Evolutionary conservation across 2,888 invertebrate species (phyloP), one percentile per base, ranked within the genome.

Genomic region (Rhorus exstirpatorius): DNA sequence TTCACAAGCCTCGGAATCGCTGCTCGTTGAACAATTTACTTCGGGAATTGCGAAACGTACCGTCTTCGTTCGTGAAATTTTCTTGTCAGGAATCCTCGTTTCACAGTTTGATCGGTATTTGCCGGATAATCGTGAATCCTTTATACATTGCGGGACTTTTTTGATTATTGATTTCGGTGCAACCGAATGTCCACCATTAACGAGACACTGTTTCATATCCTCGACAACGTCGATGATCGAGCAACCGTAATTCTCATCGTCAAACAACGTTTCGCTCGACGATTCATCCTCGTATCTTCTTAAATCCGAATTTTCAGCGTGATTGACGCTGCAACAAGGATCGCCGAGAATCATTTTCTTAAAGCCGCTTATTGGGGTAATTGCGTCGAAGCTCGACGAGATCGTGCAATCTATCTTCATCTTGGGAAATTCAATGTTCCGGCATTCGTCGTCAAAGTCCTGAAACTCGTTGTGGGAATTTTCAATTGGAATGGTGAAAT

Each of bases 161-260:
- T 89, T 88, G 3, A 89, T 88, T n/a, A 89, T 89, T 0, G 90
- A 84, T 49, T 87, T 88, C 1, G 84, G 80, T 21, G 58, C 61
- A 0, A 76, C 24, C 0, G 72, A 14, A 21, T 17, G 46, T 24
- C 35, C 53, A 24, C 58, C 51, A 35, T 70, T 79, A 19, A 70
- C 63, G 12, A 63, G 72, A 26, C 24, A 75, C 74, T 41, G 55
- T 24, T 72, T 58, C n/a, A 35, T 53, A 6, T 60, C 76, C 12
- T 72, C 77, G 53, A 61, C 44, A 41, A 74, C 71, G 49, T 76
- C 46, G 58, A 71, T 35, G 6, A 19, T 49, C 17, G 80, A 14
- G n/a, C 58, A 41, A 46, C 46, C 38, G 46, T 63, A 51, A 6
- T 63, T 60, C 2, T 78, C 51, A 17, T 76, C 65, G 35, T 51